Evolutionary conservation across 1,140 invertebrate species (phyloP).

Genomic region (Hesperophylax magnus): DNA sequence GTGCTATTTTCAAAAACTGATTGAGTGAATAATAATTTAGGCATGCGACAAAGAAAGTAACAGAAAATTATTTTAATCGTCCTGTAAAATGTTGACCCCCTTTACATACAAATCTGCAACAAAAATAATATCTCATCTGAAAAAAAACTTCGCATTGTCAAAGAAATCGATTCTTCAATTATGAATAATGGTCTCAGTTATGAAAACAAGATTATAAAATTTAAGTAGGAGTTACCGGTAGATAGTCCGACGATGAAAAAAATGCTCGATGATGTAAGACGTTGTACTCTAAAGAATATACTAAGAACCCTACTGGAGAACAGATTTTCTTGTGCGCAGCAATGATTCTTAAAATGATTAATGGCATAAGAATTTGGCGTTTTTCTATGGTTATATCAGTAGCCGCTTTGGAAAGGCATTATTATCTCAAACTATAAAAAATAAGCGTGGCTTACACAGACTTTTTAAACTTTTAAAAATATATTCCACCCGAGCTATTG

Average conservation of each 20-base stretch:
- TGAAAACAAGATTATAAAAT: conserved; percentile 16
- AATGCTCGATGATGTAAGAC: not conserved
- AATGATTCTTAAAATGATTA: conserved; percentile 12
- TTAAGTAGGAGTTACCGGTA: conserved; percentile 10
- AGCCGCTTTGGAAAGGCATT: conserved; percentile 24
- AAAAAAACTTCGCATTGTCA: not conserved
- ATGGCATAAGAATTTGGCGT: not conserved
- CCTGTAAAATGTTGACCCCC: no score
- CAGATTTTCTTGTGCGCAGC: not conserved
- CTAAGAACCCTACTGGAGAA: not conserved
- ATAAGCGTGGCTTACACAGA: not conserved
- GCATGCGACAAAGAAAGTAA: no score
- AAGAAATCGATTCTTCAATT: conserved; percentile 7
- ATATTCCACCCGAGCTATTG: no score
- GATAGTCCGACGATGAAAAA: not conserved
- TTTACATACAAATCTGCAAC: no score
- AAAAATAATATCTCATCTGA: no score
- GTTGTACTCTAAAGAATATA: not conserved
- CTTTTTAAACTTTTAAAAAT: not conserved
- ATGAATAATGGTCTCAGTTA: conserved; percentile 16
- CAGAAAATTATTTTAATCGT: no score
- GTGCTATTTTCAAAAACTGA: no score
- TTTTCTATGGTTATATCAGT: conserved; percentile 11
- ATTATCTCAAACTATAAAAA: conserved; percentile 1
- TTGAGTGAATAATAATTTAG: no score